Evolutionary conservation across 2,888 invertebrate genomes (phyloP), one percentile per base, ranked within the genome.

Genomic region (Oscheius sp.): DNA sequence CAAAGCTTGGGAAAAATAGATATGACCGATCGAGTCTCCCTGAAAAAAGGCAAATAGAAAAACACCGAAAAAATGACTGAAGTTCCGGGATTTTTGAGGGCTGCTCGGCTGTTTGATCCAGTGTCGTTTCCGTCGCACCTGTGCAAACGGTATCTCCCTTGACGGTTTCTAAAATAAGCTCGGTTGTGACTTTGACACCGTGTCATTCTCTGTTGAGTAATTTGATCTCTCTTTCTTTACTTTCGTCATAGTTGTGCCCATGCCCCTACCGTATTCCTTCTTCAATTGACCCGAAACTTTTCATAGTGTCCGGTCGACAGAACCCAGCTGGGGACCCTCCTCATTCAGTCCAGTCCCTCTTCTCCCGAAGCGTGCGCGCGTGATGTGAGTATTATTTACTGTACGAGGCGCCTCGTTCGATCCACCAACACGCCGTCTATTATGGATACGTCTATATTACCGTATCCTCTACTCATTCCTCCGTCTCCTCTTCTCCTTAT

Each of bases 341-440:
- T 29, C 27, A 23, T 43, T 45, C 63, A 23, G 23, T 46, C 59
- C 75, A 45, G 53, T 69, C 72, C 68, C 45, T 55, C 27, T 35
- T 56, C 35, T 23, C 59, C 52, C 69, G 29, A 53, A 46, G 13
- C 72, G 45, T 66, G 66, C 55, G 69, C 69, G 69, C 69, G 69
- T 69, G 69, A 53, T 35, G 69, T 69, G 55, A 69, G 69, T 43
- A 53, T 69, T 69, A 69, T 69, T 69, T 69, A 69, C 69, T 69
- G 69, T 69, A 56, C 49, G 35, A 35, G 49, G 46, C n/a, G 55
- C 16, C 55, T 69, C 69, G 69, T 69, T 41, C 69, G n/a, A 56
- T 55, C 69, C 55, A 56, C 52, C 69, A 53, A 53, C 69, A 56
- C 69, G 55, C 18, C 55, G 46, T 69, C 69, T 55, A 69, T 69